A percentile compares a stretch with the other conserved stretches of the same genome.
Evolutionary conservation across 2,888 invertebrate genomes (phyloP).

Genomic region (Noctua comes): DNA sequence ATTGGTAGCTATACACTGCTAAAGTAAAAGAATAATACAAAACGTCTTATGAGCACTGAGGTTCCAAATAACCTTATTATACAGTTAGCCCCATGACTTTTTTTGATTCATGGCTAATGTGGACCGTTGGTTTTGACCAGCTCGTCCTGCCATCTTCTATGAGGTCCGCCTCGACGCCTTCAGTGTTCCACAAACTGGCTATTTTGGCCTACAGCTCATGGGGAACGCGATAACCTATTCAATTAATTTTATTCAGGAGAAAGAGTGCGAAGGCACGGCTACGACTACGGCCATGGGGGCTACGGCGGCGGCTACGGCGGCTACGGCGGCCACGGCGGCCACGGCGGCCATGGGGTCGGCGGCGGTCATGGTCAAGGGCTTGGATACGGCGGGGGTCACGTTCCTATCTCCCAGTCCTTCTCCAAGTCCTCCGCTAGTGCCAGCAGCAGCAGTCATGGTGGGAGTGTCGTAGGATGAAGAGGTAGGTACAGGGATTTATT

Average conservation of each 20-base stretch:
- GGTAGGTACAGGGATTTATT: neutral
- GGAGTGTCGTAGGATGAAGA: neutral
- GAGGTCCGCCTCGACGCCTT: neutral
- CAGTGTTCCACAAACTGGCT: neutral
- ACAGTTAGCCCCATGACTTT: neutral
- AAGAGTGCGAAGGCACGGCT: slow-evolving; percentile 69
- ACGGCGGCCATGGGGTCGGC: slow-evolving; percentile 48
- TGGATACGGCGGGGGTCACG: slow-evolving; percentile 57
- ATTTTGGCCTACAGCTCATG: neutral
- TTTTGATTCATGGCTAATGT: neutral
- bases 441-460: slow-evolving; percentile 64
- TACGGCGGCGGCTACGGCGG: slow-evolving; percentile 69
- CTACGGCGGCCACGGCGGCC: slow-evolving; percentile 65
- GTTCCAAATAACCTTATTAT: neutral
- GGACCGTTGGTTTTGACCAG: neutral
- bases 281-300: slow-evolving; percentile 68
- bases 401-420: slow-evolving; percentile 73
- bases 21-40: neutral
- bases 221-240: neutral
- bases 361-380: slow-evolving; percentile 62
- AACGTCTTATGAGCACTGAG: neutral
- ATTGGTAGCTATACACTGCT: neutral
- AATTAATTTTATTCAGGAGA: slow-evolving; percentile 64
- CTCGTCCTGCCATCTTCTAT: neutral
- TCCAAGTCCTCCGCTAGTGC: slow-evolving; percentile 82